phyloP scores from a whole-genome alignment of 2,113 vertebrate genomes.

The Glareola pratincola region DNA sequence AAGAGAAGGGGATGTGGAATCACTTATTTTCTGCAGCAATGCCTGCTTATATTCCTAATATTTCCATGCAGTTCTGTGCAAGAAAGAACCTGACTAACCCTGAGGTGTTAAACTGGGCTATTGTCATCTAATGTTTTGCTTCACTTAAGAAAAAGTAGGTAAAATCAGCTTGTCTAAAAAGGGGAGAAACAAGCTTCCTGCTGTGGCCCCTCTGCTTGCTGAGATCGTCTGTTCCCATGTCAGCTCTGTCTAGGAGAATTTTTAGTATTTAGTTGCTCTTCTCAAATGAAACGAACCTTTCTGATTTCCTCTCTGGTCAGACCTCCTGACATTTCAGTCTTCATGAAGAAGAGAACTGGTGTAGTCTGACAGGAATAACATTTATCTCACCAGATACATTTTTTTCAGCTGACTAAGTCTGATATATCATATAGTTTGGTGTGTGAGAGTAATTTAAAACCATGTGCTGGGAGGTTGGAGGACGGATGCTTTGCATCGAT shows the following conservation, averaged over 20 bases:
- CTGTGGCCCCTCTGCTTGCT: neutral
- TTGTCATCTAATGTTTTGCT: neutral
- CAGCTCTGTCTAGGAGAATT: neutral
- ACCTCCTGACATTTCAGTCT: constrained; percentile 7
- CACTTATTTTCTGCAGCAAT: neutral
- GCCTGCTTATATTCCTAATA: neutral
- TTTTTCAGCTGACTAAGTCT: constrained; percentile 16
- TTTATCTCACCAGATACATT: constrained; percentile 5
- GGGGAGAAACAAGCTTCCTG: neutral
- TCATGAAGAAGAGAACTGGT: neutral
- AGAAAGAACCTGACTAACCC: neutral
- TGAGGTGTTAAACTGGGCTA: neutral
- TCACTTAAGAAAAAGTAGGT: neutral
- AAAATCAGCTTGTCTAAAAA: neutral
- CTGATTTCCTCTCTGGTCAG: neutral
- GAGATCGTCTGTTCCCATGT: neutral
- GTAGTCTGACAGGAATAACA: neutral
- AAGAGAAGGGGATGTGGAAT: neutral
- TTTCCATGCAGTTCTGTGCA: neutral
- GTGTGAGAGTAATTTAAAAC: constrained; percentile 12
- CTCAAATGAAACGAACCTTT: neutral
- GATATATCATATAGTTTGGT: neutral
- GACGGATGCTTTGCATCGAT: neutral
- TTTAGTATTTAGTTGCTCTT: neutral
- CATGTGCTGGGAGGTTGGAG: neutral